These are phyloP conservation scores for Lanistes nyassanus DNA, from an alignment of 1,140 invertebrate genomes.

Conservation along the genomic window DNA sequence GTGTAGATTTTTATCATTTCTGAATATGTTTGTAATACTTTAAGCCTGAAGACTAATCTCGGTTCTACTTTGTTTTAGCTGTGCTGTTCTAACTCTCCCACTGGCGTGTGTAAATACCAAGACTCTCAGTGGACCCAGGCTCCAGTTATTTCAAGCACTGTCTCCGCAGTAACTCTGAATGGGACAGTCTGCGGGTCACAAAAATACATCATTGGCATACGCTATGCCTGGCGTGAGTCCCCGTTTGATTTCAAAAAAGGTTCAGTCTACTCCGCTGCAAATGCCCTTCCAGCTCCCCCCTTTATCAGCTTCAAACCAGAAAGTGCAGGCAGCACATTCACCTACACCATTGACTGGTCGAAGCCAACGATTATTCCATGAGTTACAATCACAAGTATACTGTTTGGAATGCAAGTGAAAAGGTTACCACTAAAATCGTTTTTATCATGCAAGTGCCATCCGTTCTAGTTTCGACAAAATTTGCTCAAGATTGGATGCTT, in stretches of 20 bases:
- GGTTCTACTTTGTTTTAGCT: no score
- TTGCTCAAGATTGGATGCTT: no score
- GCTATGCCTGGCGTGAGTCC: slow-evolving; percentile 53
- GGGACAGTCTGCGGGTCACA: slow-evolving; percentile 18
- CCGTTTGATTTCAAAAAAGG: slow-evolving; percentile 50
- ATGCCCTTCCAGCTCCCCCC: slow-evolving; percentile 47
- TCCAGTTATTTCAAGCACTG: slow-evolving; percentile 6
- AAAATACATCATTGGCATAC: slow-evolving; percentile 32
- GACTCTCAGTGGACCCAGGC: slow-evolving; percentile 20
- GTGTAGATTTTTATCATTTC: no score
- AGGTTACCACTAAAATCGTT: no score
- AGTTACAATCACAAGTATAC: no score
- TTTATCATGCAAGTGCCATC: no score
- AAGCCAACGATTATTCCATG: slow-evolving; percentile 13
- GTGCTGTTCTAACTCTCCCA: no score
- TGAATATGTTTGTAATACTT: no score
- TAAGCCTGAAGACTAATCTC: no score
- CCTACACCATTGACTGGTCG: slow-evolving; percentile 18
- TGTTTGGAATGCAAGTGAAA: no score
- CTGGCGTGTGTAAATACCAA: not conserved
- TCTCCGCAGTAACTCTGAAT: slow-evolving; percentile 11
- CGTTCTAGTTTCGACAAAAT: no score
- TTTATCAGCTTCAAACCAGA: slow-evolving; percentile 22
- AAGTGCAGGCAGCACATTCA: not conserved
- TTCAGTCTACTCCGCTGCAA: slow-evolving; percentile 45